A percentile compares a stretch with the other conserved stretches of the same genome.
These are phyloP conservation scores for Sphenodon punctatus DNA, from an alignment of 2,797 vertebrate genomes.

Conservation along the genomic window DNA sequence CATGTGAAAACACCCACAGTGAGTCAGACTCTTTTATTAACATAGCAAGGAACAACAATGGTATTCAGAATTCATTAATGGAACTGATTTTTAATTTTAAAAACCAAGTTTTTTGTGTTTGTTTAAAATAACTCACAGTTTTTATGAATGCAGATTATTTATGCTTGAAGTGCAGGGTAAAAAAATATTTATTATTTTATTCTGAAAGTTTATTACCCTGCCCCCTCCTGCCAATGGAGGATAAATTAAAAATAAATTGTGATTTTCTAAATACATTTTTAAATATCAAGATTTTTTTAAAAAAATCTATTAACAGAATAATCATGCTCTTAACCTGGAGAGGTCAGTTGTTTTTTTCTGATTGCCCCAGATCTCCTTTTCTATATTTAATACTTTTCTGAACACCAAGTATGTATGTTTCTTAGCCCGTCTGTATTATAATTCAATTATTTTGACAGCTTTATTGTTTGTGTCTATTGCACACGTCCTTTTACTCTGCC, in stretches of 20 bases:
- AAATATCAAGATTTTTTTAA: not conserved
- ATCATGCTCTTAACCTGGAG: not conserved
- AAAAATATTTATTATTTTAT: too few species aligned
- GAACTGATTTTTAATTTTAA: not conserved
- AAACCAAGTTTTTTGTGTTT: not conserved
- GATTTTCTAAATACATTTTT: not conserved
- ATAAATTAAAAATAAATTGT: too few species aligned
- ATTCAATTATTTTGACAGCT: conserved; percentile 54
- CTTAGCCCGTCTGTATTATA: conserved; percentile 29
- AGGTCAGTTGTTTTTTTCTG: not conserved
- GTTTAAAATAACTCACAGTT: too few species aligned
- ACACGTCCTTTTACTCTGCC: not conserved
- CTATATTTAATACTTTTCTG: not conserved
- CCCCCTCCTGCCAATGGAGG: too few species aligned
- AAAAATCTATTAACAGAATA: not conserved
- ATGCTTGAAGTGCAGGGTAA: too few species aligned
- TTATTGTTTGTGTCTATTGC: conserved; percentile 53
- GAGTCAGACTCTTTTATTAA: not conserved
- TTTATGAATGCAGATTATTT: too few species aligned
- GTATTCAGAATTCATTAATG: conserved; percentile 4
- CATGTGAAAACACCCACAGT: too few species aligned
- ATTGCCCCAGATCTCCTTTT: not conserved
- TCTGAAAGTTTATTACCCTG: too few species aligned
- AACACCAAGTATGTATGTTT: conserved; percentile 1
- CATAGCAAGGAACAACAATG: conserved; percentile 1